These are phyloP conservation scores for Smittia sp. DNA, from an alignment of 2,888 invertebrate species.

Conservation along the genomic window DNA sequence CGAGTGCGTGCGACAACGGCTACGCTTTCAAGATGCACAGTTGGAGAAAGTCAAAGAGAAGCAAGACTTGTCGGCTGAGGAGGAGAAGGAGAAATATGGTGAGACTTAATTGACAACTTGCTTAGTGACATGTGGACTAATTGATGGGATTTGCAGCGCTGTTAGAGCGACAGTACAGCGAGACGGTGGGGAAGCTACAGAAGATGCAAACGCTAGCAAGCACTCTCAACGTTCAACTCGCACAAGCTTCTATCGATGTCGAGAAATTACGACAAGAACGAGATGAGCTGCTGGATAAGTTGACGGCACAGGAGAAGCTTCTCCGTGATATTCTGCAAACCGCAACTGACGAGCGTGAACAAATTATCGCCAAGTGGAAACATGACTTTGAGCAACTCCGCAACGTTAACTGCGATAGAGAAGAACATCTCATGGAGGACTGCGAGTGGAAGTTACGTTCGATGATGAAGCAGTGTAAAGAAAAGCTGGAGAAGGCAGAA, in stretches of 20 bases:
- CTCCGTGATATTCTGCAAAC: slow-evolving; percentile 59
- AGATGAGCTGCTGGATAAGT: slow-evolving; percentile 52
- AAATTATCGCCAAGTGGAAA: slow-evolving; percentile 61
- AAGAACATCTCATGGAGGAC: slow-evolving; percentile 71
- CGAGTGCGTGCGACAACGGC: slow-evolving; percentile 51
- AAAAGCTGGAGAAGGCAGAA: slow-evolving; percentile 61
- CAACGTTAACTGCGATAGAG: slow-evolving; percentile 62
- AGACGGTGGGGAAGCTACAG: slow-evolving; percentile 56
- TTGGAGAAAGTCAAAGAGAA: slow-evolving; percentile 50
- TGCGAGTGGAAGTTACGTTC: slow-evolving; percentile 82
- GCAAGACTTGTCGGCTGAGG: slow-evolving; percentile 51
- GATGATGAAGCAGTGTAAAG: slow-evolving; percentile 68
- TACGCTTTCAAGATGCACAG: slow-evolving; percentile 52
- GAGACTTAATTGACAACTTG: slow-evolving; percentile 5
- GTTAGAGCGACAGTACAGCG: slow-evolving; percentile 55
- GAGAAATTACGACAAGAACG: slow-evolving; percentile 55
- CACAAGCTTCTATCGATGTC: slow-evolving; percentile 52
- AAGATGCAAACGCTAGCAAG: slow-evolving; percentile 54
- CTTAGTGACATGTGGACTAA: neutral
- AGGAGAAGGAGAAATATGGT: slow-evolving; percentile 51
- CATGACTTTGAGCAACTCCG: slow-evolving; percentile 63
- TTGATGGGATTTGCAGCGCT: slow-evolving; percentile 47
- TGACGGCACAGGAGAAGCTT: slow-evolving; percentile 56
- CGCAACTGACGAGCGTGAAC: slow-evolving; percentile 59
- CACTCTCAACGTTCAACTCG: slow-evolving; percentile 50